Evolutionary conservation across 2,113 vertebrate species (phyloP), one percentile per base, ranked within the genome.

Genomic region (Siphamia tubifer): DNA sequence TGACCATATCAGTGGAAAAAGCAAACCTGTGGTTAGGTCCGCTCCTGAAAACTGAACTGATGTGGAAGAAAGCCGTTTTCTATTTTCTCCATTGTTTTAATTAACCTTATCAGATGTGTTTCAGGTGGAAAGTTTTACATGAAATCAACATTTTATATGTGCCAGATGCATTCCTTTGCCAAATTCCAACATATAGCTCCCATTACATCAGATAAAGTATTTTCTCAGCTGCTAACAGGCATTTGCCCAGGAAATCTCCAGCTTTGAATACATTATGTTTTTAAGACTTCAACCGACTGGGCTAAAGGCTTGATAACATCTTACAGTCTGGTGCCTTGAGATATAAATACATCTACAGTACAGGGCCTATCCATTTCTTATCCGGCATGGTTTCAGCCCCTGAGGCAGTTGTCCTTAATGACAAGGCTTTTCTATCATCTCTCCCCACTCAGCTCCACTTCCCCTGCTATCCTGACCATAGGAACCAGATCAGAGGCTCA

Each of bases 401-500:
- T 23, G 31, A 52, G 63, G 74, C 61, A 63, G 66, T 55, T 48
- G 62, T 69, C 55, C 28, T 74, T 66, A 70, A 61, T 74, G 48
- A 66, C 35, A 52, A 61, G 44, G 48, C 52, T 67, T 67, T 68
- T 82, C 77, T 68, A 63, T 85, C 79, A 73, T 79, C 69, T 32
- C 43, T 52, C n/a, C 65, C 40, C 35, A 36, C 77, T 74, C 77
- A 63, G 58, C 47, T 64, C 47, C 55, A 61, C 58, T 67, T 60
- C 61, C 15, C 60, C 55, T 35, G 15, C 49, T 56, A 55, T 68
- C 47, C 52, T 27, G 56, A 66, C 75, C 68, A 79, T 58, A 74
- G 63, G 54, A 84, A 36, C 58, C 65, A 73, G 49, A 83, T 85
- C 68, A 71, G 68, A 77, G 68, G 65, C 67, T 72, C 60, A 66